Evolutionary conservation across 2,888 invertebrate species (phyloP), one percentile per base, ranked within the genome.

Genomic region (Prenolepis imparis): DNA sequence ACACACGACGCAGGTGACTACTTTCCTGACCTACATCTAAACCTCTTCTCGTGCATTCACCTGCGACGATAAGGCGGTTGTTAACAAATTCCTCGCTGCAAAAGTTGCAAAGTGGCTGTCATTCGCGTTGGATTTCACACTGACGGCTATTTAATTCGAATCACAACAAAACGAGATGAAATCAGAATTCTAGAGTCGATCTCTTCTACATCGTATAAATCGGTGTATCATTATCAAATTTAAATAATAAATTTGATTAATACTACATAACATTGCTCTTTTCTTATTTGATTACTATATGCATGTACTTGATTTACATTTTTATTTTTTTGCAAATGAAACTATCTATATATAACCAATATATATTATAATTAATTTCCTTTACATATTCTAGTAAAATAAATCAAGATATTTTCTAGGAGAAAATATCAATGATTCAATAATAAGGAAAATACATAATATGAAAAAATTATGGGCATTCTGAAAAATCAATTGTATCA

Each of bases 1-100:
- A 72, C 55, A 59, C 59, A 28, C 48, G n/a, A 77, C 24, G 63
- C 81, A 63, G 63, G 82, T 70, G 87, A 89, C 90, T 85, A 90
- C 91, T 92, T 91, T 90, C 89, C 82, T 90, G 92, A 87, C 91
- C 91, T 82, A 92, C 86, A 89, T 91, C 73, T 68, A 84, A 85
- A 85, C 84, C 84, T 86, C 82, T 82, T 84, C 68, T 87, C 86
- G 87, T 90, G 87, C 91, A 86, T 92, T 92, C 90, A 90, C 91
- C 91, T 88, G 85, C 81, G 82, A 85, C 80, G 78, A 85, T 88
- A 91, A 78, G 68, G 70, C 72, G 24, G 36, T 44, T 68, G 70
- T 57, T 57, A 57, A 78, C 89, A 88, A 89, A 85, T 81, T 81
- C 61, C 75, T 75, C 32, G 44, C 32, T 44, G 57, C 18, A 66